Evolutionary conservation across 1,140 invertebrate species (phyloP).

Genomic region (Leguminivora glycinivorella): DNA sequence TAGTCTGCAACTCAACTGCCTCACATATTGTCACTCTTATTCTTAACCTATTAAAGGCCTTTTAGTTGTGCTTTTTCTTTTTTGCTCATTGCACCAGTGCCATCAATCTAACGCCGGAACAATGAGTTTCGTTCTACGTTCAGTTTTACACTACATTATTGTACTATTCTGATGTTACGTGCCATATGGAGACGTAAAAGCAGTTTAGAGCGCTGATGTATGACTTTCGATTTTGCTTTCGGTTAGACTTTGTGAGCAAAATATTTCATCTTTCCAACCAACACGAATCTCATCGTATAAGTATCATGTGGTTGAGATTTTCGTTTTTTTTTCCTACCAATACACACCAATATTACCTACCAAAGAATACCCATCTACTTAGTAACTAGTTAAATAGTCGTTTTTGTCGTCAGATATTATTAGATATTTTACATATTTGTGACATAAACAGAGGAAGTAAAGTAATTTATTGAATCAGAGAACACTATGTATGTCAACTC

Average conservation of each 20-base stretch:
- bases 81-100: constrained; percentile 25
- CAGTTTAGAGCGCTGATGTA: constrained; percentile 34
- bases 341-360: no score
- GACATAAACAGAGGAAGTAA: no score
- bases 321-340: no score
- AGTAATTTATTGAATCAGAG: neutral
- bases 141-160: constrained; percentile 41
- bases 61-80: neutral
- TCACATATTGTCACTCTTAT: neutral
- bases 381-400: no score
- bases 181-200: constrained; percentile 38
- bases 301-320: no score
- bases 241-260: neutral
- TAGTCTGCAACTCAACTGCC: constrained; percentile 16
- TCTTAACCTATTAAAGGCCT: neutral
- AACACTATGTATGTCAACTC: neutral
- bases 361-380: no score
- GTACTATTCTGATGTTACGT: constrained; percentile 45
- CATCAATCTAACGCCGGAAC: constrained; percentile 59
- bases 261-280: neutral
- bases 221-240: constrained; percentile 44
- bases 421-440: no score
- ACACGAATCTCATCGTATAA: neutral
- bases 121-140: constrained; percentile 50
- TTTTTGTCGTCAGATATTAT: no score